These are phyloP conservation scores for Drosophila subobscura DNA, from an alignment of 1,140 invertebrate species.

Conservation along the genomic window DNA sequence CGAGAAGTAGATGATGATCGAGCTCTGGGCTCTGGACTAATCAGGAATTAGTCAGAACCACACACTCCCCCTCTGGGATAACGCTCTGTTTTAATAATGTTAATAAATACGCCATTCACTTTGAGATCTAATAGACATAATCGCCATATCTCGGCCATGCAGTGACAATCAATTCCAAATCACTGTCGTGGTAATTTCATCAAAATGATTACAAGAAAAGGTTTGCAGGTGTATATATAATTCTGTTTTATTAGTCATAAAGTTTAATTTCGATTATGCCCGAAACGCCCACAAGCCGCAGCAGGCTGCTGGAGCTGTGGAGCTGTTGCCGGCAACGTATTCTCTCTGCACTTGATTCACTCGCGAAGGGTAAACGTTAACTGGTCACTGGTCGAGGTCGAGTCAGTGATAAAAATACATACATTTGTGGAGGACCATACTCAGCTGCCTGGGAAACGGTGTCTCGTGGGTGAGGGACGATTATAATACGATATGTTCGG, in stretches of 20 bases:
- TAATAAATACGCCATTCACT: slow-evolving; percentile 46
- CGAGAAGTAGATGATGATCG: no score
- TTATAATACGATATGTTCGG: slow-evolving; percentile 77
- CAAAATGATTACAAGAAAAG: not conserved
- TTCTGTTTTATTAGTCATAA: slow-evolving; percentile 63
- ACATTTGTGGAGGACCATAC: no score
- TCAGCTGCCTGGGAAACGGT: slow-evolving; percentile 10
- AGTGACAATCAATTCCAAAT: no score
- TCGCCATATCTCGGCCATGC: no score
- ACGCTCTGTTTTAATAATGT: slow-evolving; percentile 27
- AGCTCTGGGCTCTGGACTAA: not conserved
- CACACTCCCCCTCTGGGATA: not conserved
- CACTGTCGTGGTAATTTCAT: not conserved
- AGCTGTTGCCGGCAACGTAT: slow-evolving; percentile 29
- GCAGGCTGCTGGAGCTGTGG: not conserved
- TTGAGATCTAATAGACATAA: not conserved
- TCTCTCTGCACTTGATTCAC: slow-evolving; percentile 28
- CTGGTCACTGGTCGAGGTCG: not conserved
- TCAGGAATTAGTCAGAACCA: slow-evolving; percentile 17
- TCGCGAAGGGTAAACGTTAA: slow-evolving; percentile 4
- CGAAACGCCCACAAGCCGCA: slow-evolving; percentile 34
- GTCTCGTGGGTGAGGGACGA: slow-evolving; percentile 22
- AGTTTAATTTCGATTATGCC: slow-evolving; percentile 44
- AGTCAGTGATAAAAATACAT: no score
- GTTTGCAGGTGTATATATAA: slow-evolving; percentile 8